Base-by-base conservation (phyloP, 2,888 invertebrate species). In the Drosophila koepferae region DNA sequence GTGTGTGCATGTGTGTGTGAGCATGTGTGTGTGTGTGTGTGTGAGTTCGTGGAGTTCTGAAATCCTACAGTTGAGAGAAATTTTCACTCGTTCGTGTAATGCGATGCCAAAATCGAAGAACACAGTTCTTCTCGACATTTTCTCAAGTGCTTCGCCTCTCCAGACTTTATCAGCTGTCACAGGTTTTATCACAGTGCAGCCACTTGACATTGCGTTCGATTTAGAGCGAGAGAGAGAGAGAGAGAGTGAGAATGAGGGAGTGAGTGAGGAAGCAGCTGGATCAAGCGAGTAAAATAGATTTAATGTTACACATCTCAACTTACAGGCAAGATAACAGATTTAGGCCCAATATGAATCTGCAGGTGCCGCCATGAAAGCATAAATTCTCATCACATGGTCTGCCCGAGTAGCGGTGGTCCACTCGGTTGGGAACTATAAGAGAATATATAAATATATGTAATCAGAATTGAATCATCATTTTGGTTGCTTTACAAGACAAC, bases 311-410 rank as follows among this genome's bases (percentile, higher is more conserved):
- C 23, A 55, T 28, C 41, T 41, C 18, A 71, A 96, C 96, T 96
- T 94, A 98, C 97, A 96, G 96, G 96, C 98, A 98, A 93, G 96
- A 96, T 92, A 95, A 95, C 94, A 96, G 96, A 92, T 95, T 95
- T 91, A 97, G 95, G 90, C 95, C 95, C 93, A 95, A 95, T 94
- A 96, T 96, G 94, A 95, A 96, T 93, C 96, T 95, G 94, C 98
- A 98, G 82, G 96, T 96, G 92, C 97, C 98, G 91, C 97, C 97
- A 93, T 98, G 97, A 93, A 97, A 95, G 94, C 98, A 98, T 94
- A 95, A 95, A 92, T 95, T 93, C 88, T 94, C 93, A 76, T 94
- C 94, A 94, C 95, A 95, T 82, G 86, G 91, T 63, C 80, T 86
- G 64, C 91, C 92, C 54, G 51, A 58, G 63, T 63, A 72, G 38